phyloP scores from a whole-genome alignment of 2,113 vertebrate species.

The Zeus faber region DNA sequence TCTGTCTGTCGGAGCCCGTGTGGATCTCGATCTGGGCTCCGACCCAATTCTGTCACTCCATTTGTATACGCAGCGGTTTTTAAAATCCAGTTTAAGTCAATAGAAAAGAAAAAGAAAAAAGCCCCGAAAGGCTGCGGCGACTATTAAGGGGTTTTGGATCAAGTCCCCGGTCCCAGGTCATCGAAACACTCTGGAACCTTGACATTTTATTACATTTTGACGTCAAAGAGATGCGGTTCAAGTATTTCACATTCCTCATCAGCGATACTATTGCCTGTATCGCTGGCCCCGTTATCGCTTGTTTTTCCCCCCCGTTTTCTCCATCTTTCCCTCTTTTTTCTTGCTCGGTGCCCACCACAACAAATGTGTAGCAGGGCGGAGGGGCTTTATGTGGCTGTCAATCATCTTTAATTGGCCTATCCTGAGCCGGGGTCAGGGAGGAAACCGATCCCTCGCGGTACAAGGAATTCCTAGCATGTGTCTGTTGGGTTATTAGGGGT shows the following conservation, averaged over 20 bases:
- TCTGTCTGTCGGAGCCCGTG: slow-evolving; percentile 36
- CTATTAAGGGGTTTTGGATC: too few species aligned
- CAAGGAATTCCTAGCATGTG: slow-evolving; percentile 62
- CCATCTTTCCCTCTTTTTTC: slow-evolving; percentile 16
- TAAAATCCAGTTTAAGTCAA: slow-evolving; percentile 48
- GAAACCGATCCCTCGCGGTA: slow-evolving; percentile 57
- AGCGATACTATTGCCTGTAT: background rate
- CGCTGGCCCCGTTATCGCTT: background rate
- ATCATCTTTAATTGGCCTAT: slow-evolving; percentile 69
- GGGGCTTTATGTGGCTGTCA: slow-evolving; percentile 58
- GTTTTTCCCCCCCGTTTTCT: background rate
- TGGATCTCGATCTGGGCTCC: slow-evolving; percentile 51
- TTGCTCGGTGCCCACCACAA: slow-evolving; percentile 31
- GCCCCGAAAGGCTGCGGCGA: background rate
- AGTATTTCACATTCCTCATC: background rate
- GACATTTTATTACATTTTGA: too few species aligned
- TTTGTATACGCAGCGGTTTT: slow-evolving; percentile 32
- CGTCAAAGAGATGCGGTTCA: background rate
- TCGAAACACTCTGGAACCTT: too few species aligned
- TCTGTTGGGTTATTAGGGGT: slow-evolving; percentile 44
- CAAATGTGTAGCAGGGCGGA: slow-evolving; percentile 31
- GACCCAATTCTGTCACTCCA: slow-evolving; percentile 46
- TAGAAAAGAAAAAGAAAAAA: background rate
- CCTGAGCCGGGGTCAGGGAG: slow-evolving; percentile 54
- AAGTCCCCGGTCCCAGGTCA: background rate